Evolutionary conservation across 2,797 vertebrate genomes (phyloP).

Genomic region (Enteromius anoplus): DNA sequence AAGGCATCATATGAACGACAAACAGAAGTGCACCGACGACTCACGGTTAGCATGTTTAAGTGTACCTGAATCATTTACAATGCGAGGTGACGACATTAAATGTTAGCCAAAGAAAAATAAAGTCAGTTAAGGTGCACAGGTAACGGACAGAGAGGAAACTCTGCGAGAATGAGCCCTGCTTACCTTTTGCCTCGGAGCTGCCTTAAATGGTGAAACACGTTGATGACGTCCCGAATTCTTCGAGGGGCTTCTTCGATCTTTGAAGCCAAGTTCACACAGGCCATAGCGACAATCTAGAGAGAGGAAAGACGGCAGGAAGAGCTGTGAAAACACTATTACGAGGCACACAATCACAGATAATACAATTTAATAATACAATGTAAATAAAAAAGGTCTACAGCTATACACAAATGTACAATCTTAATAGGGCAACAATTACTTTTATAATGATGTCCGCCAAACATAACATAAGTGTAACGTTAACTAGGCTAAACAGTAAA

Average conservation of each 20-base stretch:
- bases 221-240: constrained; percentile 97
- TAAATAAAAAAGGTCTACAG: not conserved
- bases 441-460: no score
- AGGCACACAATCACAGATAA: not conserved
- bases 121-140: constrained; percentile 37
- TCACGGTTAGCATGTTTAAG: constrained; percentile 41
- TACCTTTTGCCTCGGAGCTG: constrained; percentile 98
- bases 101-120: constrained; percentile 47
- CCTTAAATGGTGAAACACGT: constrained; percentile 93
- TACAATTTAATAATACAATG: not conserved
- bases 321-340: not conserved
- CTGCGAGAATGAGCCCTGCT: constrained; percentile 65
- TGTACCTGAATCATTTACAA: constrained; percentile 51
- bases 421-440: no score
- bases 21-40: constrained; percentile 48
- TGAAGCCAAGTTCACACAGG: constrained; percentile 96
- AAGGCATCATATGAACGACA: constrained; percentile 57
- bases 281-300: constrained; percentile 97
- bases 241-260: constrained; percentile 98
- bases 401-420: not conserved
- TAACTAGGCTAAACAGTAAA: no score
- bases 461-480: no score
- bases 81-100: constrained; percentile 49
- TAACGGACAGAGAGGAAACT: constrained; percentile 45
- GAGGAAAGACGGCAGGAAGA: constrained; percentile 35